Conservation (phyloP, 2,888 invertebrate genomes). For the Liopterus haemorrhoidalis region DNA sequence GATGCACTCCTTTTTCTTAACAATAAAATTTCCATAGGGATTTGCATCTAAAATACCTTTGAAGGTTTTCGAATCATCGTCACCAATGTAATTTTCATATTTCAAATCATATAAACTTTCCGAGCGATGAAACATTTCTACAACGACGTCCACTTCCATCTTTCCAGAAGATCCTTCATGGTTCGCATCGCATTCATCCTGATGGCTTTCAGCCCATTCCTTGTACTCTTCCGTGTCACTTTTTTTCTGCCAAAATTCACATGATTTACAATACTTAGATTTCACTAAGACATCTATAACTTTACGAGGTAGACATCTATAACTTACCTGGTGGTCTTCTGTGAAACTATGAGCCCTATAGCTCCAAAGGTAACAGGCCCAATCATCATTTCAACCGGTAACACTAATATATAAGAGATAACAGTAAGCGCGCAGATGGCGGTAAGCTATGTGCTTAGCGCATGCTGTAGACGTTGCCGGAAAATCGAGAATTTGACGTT, state of each 20-base stretch:
- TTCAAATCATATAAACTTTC: constrained; percentile 22
- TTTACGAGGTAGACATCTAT: no score
- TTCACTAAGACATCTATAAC: constrained; percentile 9
- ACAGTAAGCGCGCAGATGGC: no score
- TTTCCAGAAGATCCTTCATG: constrained; percentile 30
- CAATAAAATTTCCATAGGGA: constrained; percentile 16
- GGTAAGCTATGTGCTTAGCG: no score
- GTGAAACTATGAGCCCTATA: no score
- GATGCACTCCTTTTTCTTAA: constrained; percentile 23
- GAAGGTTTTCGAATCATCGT: constrained; percentile 28
- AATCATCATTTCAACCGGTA: no score
- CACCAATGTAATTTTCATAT: constrained; percentile 26
- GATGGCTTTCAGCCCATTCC: constrained; percentile 20
- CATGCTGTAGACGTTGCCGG: no score
- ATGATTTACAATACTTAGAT: constrained; percentile 8
- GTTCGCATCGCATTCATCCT: constrained; percentile 24
- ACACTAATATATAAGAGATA: no score
- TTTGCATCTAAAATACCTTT: constrained; percentile 21
- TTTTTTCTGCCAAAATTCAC: constrained; percentile 7
- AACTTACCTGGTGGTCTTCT: no score
- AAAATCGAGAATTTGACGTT: no score
- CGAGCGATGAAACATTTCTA: constrained; percentile 29
- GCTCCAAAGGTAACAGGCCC: no score
- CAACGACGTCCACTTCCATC: constrained; percentile 31
- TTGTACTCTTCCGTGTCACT: constrained; percentile 14